These are phyloP conservation scores for Bufo gargarizans DNA, from an alignment of 2,113 vertebrate species.

Conservation along the genomic window DNA sequence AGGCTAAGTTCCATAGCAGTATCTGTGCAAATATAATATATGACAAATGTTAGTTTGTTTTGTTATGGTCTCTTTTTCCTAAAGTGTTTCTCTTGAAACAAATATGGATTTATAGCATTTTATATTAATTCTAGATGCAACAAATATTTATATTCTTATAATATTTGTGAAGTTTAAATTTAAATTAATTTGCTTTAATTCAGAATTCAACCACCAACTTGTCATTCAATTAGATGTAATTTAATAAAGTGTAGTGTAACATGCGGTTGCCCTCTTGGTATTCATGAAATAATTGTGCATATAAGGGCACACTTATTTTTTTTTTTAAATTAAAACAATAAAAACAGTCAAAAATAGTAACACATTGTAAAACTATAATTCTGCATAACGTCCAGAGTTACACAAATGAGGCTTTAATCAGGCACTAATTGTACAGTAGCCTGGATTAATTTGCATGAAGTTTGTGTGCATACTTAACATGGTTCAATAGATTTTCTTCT, in stretches of 20 bases:
- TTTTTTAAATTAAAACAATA: slow-evolving; percentile 33
- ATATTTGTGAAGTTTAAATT: not conserved
- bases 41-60: slow-evolving; percentile 20
- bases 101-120: not conserved
- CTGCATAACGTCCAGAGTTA: not conserved
- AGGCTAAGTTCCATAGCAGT: slow-evolving; percentile 75
- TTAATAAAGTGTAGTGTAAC: not conserved
- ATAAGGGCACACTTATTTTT: not conserved
- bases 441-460: slow-evolving; percentile 16
- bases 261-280: not conserved
- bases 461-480: not conserved
- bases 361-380: slow-evolving; percentile 43
- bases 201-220: not conserved
- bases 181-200: not conserved
- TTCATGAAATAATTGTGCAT: not conserved
- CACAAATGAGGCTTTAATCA: slow-evolving; percentile 38
- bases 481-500: not conserved
- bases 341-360: slow-evolving; percentile 15
- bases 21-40: slow-evolving; percentile 64
- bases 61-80: not conserved
- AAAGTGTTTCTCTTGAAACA: not conserved
- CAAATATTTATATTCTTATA: not conserved
- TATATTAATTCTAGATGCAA: not conserved
- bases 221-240: not conserved
- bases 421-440: slow-evolving; percentile 44